phyloP scores from a whole-genome alignment of 2,797 vertebrate genomes.

The Bothrops alternatus region DNA sequence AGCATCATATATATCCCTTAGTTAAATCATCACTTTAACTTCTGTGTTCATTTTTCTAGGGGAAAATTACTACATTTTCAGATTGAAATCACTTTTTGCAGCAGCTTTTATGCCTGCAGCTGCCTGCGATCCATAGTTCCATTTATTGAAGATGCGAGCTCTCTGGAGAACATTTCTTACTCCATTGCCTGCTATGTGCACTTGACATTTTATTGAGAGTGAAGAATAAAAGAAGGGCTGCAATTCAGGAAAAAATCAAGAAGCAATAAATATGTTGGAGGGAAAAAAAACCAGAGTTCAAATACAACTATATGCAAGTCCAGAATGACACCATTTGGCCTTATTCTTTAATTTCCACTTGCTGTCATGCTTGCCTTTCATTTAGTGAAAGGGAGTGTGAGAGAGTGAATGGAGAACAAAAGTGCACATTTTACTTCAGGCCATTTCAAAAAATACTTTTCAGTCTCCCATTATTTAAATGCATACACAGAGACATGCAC shows the following conservation, averaged over 20 bases:
- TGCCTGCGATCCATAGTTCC: slow-evolving; percentile 66
- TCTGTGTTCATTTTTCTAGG: slow-evolving; percentile 54
- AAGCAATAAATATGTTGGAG: slow-evolving; percentile 47
- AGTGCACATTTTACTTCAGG: not conserved
- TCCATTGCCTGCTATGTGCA: slow-evolving; percentile 49
- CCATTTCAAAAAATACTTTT: not conserved
- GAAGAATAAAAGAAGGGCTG: slow-evolving; percentile 57
- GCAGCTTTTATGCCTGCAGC: slow-evolving; percentile 57
- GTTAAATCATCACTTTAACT: slow-evolving; percentile 32
- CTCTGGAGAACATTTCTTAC: slow-evolving; percentile 51
- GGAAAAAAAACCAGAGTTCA: slow-evolving; percentile 51
- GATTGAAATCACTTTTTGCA: slow-evolving; percentile 56
- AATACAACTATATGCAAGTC: slow-evolving; percentile 27
- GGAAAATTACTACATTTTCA: slow-evolving; percentile 59
- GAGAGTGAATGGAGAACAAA: not conserved
- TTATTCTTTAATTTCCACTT: slow-evolving; percentile 42
- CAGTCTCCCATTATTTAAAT: not conserved
- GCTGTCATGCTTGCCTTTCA: not conserved
- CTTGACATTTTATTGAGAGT: slow-evolving; percentile 62
- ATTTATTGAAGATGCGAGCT: slow-evolving; percentile 61
- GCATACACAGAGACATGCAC: not conserved
- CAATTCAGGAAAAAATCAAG: slow-evolving; percentile 56
- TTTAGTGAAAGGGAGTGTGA: not conserved
- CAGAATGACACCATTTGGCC: slow-evolving; percentile 28
- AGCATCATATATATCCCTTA: not conserved